Evolutionary conservation across 2,888 invertebrate species (phyloP).

Genomic region (Melanostoma scalare): DNA sequence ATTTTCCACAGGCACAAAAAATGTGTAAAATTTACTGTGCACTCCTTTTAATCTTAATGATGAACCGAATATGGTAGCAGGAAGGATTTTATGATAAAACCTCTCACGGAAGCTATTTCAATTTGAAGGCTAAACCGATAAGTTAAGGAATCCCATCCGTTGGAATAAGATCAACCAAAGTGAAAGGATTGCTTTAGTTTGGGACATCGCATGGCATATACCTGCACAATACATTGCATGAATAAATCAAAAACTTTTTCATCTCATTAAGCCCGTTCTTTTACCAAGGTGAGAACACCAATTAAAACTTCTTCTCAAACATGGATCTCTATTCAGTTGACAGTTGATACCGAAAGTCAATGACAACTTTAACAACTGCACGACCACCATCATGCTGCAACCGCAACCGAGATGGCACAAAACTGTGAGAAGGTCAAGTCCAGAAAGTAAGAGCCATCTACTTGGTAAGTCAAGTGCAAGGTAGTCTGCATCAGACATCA

Average conservation of each 20-base stretch:
- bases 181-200: slow-evolving; percentile 26
- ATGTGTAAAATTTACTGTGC: too few relatives aligned
- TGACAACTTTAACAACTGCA: slow-evolving; percentile 24
- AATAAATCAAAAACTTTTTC: background rate
- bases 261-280: slow-evolving; percentile 7
- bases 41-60: too few relatives aligned
- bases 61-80: too few relatives aligned
- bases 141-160: background rate
- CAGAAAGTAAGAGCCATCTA: slow-evolving; percentile 63
- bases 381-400: background rate
- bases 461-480: slow-evolving; percentile 70
- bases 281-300: slow-evolving; percentile 18
- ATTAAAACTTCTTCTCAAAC: slow-evolving; percentile 18
- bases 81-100: too few relatives aligned
- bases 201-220: too few relatives aligned
- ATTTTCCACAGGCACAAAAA: too few relatives aligned
- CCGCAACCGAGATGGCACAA: slow-evolving; percentile 28
- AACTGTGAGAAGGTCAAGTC: slow-evolving; percentile 68
- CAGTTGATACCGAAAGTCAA: slow-evolving; percentile 22
- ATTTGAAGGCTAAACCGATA: background rate
- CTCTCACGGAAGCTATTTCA: too few relatives aligned
- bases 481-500: slow-evolving; percentile 44
- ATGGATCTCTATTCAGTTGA: slow-evolving; percentile 1
- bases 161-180: slow-evolving; percentile 2
- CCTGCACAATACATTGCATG: too few relatives aligned